Conservation (phyloP, 2,797 vertebrate species). For the Psittacula derbiana region DNA sequence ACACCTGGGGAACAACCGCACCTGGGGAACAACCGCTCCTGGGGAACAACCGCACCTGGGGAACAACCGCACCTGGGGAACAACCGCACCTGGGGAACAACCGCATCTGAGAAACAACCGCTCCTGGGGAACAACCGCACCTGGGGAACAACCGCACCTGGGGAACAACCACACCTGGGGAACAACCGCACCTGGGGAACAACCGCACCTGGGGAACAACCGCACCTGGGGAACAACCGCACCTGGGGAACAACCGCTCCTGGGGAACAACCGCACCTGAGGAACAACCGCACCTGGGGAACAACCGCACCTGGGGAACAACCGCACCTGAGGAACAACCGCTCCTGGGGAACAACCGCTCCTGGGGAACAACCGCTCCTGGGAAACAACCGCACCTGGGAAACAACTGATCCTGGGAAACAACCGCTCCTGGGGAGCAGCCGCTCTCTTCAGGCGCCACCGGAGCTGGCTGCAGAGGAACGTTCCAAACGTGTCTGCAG, state of each 20-base stretch:
- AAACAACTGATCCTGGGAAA: too few species aligned
- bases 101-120: accelerated
- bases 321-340: accelerated
- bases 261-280: accelerated
- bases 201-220: background rate
- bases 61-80: accelerated
- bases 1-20: accelerated
- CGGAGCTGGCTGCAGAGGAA: background rate
- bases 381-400: accelerated
- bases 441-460: background rate
- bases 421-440: background rate
- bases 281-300: too few species aligned
- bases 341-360: accelerated
- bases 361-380: accelerated
- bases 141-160: background rate
- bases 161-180: too few species aligned
- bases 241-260: accelerated
- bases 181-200: background rate
- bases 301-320: background rate
- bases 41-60: too few species aligned
- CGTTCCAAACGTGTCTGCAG: background rate
- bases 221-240: accelerated
- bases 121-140: too few species aligned
- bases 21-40: accelerated
- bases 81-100: accelerated